Evolutionary conservation across 2,888 invertebrate species (phyloP).

Genomic region (Nomada lathburiana): DNA sequence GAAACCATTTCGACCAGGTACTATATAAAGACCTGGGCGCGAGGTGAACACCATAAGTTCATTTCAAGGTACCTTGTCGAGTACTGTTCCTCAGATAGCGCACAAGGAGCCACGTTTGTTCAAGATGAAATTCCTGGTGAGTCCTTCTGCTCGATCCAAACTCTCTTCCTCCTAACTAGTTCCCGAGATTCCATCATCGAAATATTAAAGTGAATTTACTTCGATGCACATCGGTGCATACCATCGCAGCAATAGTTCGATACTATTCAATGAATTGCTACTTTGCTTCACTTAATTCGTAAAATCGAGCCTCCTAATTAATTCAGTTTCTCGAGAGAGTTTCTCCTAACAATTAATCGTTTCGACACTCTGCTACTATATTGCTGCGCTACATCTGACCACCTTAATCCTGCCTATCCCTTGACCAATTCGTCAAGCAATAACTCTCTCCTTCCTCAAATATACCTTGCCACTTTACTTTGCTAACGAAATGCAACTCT

Average conservation of each 20-base stretch:
- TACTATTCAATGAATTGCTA: too few relatives aligned
- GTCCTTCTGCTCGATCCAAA: slow-evolving; percentile 43
- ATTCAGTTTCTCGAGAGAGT: too few relatives aligned
- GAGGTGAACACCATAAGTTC: slow-evolving; percentile 62
- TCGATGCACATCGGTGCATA: too few relatives aligned
- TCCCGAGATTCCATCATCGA: background rate
- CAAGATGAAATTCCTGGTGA: slow-evolving; percentile 76
- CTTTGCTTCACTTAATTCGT: too few relatives aligned
- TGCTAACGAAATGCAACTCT: too few relatives aligned
- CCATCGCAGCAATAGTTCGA: too few relatives aligned
- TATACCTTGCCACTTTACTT: background rate
- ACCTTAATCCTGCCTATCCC: too few relatives aligned
- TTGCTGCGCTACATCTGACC: too few relatives aligned
- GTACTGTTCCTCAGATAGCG: slow-evolving; percentile 78
- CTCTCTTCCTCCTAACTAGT: background rate
- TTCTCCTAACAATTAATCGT: too few relatives aligned
- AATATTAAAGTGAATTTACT: background rate
- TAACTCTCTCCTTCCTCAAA: background rate
- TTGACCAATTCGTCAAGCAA: background rate
- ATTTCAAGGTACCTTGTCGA: slow-evolving; percentile 75
- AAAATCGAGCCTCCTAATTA: too few relatives aligned
- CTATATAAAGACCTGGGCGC: slow-evolving; percentile 73
- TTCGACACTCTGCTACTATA: too few relatives aligned
- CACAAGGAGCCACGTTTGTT: slow-evolving; percentile 64
- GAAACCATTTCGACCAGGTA: slow-evolving; percentile 63